phyloP scores from a whole-genome alignment of 2,888 invertebrate species.

The Acanthopleura granulata region DNA sequence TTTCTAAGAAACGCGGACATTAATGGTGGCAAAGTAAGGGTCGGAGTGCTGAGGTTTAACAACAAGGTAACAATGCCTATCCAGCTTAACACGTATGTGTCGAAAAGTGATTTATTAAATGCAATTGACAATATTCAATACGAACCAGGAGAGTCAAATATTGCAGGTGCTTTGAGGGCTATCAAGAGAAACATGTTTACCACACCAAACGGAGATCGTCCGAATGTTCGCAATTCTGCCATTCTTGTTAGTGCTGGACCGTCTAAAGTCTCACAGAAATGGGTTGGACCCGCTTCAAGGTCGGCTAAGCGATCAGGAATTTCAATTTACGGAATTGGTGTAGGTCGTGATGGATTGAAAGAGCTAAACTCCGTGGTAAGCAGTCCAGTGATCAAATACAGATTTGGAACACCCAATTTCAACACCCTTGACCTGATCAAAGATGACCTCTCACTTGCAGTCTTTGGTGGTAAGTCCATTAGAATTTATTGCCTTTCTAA shows the following conservation, averaged over 20 bases:
- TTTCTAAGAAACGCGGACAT: neutral
- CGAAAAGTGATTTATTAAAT: slow-evolving; percentile 21
- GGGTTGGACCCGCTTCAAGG: slow-evolving; percentile 30
- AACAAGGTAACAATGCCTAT: slow-evolving; percentile 28
- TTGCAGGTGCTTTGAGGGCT: neutral
- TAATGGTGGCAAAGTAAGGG: slow-evolving; percentile 2
- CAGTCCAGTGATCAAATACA: slow-evolving; percentile 29
- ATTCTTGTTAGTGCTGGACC: slow-evolving; percentile 10
- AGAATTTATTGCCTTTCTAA: too few species aligned
- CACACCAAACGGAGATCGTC: neutral
- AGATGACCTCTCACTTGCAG: slow-evolving; percentile 22
- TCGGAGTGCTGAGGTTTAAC: slow-evolving; percentile 26
- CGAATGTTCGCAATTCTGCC: neutral
- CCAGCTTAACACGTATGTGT: slow-evolving; percentile 30
- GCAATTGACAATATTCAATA: neutral
- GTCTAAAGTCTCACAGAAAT: slow-evolving; percentile 31
- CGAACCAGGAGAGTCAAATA: neutral
- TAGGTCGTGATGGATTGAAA: neutral
- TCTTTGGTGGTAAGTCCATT: slow-evolving; percentile 35
- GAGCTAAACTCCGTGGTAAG: slow-evolving; percentile 34
- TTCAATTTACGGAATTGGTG: neutral
- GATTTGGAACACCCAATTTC: slow-evolving; percentile 34
- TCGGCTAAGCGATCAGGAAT: neutral
- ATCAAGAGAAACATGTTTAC: neutral
- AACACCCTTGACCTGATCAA: slow-evolving; percentile 28